phyloP scores from a whole-genome alignment of 2,797 vertebrate species.

The Coilia nasus region DNA sequence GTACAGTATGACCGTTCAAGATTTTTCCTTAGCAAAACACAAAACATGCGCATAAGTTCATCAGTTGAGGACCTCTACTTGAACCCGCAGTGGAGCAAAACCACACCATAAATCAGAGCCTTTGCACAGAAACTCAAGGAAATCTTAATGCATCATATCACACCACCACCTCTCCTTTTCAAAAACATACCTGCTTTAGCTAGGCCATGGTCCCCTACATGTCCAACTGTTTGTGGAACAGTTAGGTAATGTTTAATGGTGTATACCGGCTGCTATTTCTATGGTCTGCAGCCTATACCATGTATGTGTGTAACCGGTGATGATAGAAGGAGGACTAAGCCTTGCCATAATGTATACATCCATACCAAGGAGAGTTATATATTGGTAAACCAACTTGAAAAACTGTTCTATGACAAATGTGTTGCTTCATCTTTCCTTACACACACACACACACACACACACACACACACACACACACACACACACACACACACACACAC shows the following conservation, averaged over 20 bases:
- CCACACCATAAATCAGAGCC: slow-evolving; percentile 55
- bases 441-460: too few relatives aligned
- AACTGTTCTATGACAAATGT: background rate
- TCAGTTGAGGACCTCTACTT: slow-evolving; percentile 49
- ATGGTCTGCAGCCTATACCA: background rate
- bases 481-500: too few relatives aligned
- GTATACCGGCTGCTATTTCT: background rate
- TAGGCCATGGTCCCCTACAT: background rate
- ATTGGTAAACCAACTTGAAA: background rate
- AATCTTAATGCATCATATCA: slow-evolving; percentile 52
- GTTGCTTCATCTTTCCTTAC: background rate
- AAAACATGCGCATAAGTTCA: slow-evolving; percentile 49
- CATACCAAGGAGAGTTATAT: background rate
- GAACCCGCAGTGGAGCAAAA: slow-evolving; percentile 49
- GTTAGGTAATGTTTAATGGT: background rate
- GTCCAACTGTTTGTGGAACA: background rate
- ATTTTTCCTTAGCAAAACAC: slow-evolving; percentile 2
- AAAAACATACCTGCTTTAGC: slow-evolving; percentile 42
- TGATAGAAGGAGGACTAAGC: background rate
- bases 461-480: too few relatives aligned
- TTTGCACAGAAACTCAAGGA: slow-evolving; percentile 50
- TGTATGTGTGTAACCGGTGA: background rate
- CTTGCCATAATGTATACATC: background rate
- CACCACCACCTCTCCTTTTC: slow-evolving; percentile 53
- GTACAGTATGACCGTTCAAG: background rate